These are phyloP conservation scores for Chouioia cunea DNA, from an alignment of 2,888 invertebrate genomes.

Conservation along the genomic window DNA sequence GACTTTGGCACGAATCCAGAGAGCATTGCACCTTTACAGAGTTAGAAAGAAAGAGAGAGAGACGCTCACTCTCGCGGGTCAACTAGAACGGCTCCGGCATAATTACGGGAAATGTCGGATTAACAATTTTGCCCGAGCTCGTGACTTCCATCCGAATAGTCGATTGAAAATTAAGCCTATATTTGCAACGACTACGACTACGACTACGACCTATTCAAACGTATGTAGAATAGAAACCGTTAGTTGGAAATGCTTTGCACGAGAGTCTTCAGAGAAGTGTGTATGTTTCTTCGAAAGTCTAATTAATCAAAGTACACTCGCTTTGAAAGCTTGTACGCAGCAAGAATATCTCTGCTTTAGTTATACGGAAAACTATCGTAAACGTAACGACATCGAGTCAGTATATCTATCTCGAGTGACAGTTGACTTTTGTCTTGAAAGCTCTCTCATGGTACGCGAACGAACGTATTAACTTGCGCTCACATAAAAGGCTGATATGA, in stretches of 20 bases:
- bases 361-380: too few species aligned
- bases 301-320: too few species aligned
- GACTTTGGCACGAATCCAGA: slow-evolving; percentile 30
- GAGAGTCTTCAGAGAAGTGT: too few species aligned
- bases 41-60: neutral
- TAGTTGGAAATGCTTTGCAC: too few species aligned
- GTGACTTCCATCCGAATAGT: too few species aligned
- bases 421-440: too few species aligned
- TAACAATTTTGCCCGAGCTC: slow-evolving; percentile 7
- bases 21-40: slow-evolving; percentile 24
- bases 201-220: neutral
- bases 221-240: too few species aligned
- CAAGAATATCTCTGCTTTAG: neutral
- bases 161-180: neutral
- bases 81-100: neutral
- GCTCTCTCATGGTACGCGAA: neutral
- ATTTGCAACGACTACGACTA: neutral
- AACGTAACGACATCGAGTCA: too few species aligned
- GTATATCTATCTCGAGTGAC: too few species aligned
- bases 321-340: neutral
- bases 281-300: too few species aligned
- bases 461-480: slow-evolving; percentile 13
- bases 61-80: neutral
- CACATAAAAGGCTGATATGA: slow-evolving; percentile 31
- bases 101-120: slow-evolving; percentile 19